Base-by-base conservation (phyloP, 2,888 invertebrate genomes). In the Lymantria monacha region DNA sequence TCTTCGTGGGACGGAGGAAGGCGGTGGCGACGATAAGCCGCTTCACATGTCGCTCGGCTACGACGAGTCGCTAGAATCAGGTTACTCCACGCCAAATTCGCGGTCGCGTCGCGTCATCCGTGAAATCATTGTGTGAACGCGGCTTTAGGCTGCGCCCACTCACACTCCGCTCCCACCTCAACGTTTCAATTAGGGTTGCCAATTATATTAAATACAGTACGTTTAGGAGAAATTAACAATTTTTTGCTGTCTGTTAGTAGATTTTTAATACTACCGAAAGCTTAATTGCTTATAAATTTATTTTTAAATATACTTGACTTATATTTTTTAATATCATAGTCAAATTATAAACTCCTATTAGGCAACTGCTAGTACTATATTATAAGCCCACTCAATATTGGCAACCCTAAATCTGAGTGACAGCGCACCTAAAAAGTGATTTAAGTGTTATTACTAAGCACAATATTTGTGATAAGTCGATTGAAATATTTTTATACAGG, bases 71-170 rank as follows among this genome's bases (percentile, higher is more conserved):
- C 93, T 97, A 48, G 98, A 97, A 90, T 97, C 97, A 59, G 98
- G 97, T 49, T 97, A 97, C 88, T 97, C 97, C 62, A 97, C 98
- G 68, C 97, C 97, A 59, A 97, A 97, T 92, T 97, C 97, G 73
- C 94, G 97, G 81, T 96, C 96, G 77, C 94, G 97, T 69, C 93
- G 98, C 81, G 97, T 98, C 85, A 97, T 98, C 78, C 94, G 97
- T 71, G 98, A 98, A 91, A 98, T 98, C 87, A 98, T 98, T 87
- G 98, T 98, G 77, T 96, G 93, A 94, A 66, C 62, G 44, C 51
- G 58, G 62, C 66, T 66, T 49, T 69, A 60, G 62, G 61, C 44
- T 46, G 52, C 53, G 51, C 42, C 9, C 41, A 44, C 51, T 42
- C 41, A 30, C 10, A 15, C 14, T 42, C 31, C 46, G 43, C 41